These are phyloP conservation scores for Melipona bicolor DNA, from an alignment of 2,888 invertebrate genomes.

Conservation along the genomic window DNA sequence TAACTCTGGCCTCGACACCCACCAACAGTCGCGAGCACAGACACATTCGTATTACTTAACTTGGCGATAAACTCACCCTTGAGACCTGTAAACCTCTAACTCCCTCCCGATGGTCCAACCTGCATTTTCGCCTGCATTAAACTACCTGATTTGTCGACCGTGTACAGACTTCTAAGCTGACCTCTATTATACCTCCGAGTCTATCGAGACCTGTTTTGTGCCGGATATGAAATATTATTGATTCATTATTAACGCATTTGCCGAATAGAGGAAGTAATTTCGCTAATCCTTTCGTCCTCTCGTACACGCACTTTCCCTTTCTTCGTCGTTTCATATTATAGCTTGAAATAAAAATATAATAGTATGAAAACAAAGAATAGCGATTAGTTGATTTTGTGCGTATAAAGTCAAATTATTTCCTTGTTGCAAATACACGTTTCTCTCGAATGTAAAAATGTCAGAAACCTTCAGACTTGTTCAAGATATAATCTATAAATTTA, in stretches of 20 bases:
- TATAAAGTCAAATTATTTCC: neutral
- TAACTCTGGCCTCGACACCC: slow-evolving; percentile 76
- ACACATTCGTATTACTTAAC: slow-evolving; percentile 86
- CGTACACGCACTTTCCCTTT: neutral
- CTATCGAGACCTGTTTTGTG: slow-evolving; percentile 54
- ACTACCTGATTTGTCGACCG: slow-evolving; percentile 76
- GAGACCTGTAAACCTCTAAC: slow-evolving; percentile 78
- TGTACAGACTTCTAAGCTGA: slow-evolving; percentile 67
- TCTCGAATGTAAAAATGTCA: slow-evolving; percentile 23
- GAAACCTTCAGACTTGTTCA: slow-evolving; percentile 35
- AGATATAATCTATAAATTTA: slow-evolving; percentile 21
- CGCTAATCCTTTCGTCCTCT: neutral
- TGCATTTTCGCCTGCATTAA: slow-evolving; percentile 76
- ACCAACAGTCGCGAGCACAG: slow-evolving; percentile 75
- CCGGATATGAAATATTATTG: slow-evolving; percentile 39
- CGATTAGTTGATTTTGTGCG: neutral
- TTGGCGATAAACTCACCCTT: slow-evolving; percentile 85
- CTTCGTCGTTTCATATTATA: neutral
- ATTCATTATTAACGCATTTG: slow-evolving; percentile 22
- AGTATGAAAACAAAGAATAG: neutral
- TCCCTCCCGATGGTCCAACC: slow-evolving; percentile 70
- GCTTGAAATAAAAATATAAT: neutral
- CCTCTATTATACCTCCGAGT: slow-evolving; percentile 61
- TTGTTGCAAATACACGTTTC: slow-evolving; percentile 15
- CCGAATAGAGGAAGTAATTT: neutral